These are phyloP conservation scores for Danio kyathit DNA, from an alignment of 2,797 vertebrate species.

Conservation along the genomic window DNA sequence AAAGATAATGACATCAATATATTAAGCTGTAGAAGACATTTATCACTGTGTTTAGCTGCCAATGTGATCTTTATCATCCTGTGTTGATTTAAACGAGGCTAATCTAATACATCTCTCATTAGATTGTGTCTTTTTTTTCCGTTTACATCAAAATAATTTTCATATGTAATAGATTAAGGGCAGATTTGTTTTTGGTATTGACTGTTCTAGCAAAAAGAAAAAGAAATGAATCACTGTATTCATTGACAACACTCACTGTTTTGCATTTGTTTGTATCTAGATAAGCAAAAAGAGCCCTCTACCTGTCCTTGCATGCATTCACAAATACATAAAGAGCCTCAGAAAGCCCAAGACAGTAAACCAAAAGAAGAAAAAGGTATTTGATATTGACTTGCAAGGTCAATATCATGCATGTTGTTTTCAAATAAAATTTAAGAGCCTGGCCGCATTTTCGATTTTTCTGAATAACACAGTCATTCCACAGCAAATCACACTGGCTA, in stretches of 20 bases:
- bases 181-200: background rate
- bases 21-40: slow-evolving; percentile 35
- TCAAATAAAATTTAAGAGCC: background rate
- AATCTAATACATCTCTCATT: slow-evolving; percentile 16
- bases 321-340: slow-evolving; percentile 28
- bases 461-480: background rate
- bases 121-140: background rate
- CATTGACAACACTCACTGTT: background rate
- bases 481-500: background rate
- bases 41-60: background rate
- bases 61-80: slow-evolving; percentile 12
- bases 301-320: slow-evolving; percentile 53
- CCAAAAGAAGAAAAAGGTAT: slow-evolving; percentile 70
- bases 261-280: slow-evolving; percentile 47
- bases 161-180: background rate
- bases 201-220: background rate
- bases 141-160: background rate
- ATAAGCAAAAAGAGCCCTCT: slow-evolving; percentile 44
- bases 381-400: slow-evolving; percentile 32
- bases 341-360: slow-evolving; percentile 32
- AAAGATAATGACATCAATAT: slow-evolving; percentile 44
- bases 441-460: background rate
- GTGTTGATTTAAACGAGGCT: slow-evolving; percentile 36
- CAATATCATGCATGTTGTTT: slow-evolving; percentile 35
- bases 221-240: background rate